Evolutionary conservation across 2,113 vertebrate species (phyloP), one percentile per base, ranked within the genome.

Genomic region (Rhombomys opimus): DNA sequence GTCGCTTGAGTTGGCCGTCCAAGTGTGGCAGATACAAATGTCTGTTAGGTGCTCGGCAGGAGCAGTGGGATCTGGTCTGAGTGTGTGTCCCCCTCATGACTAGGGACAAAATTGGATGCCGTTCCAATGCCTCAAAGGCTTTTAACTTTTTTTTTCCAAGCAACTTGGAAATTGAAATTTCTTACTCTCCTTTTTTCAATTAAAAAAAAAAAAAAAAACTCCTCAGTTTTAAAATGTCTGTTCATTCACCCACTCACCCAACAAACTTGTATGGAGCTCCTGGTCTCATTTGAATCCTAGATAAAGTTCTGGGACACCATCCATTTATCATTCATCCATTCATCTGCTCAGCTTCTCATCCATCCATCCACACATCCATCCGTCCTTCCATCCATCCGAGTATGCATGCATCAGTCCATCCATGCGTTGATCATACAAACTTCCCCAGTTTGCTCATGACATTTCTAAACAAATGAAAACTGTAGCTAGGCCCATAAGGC

Each of bases 341-440:
- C 17, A 3, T 52, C 5, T 32, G 9, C 25, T 18, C 38, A 85
- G 0, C 3, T 23, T 15, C 2, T 25, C 27, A 0, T 63, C 54
- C 70, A 13, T 32, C 27, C 14, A 22, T 25, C 18, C 11, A 52
- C 22, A 41, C 63, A 68, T 23, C 17, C 11, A 13, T 32, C 46
- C 52, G 0, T 72, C 65, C 57, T 27, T 35, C 59, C 23, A 63
- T 30, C 32, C 10, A 50, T 27, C 46, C 80, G 22, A 5, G 10
- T 12, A 7, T 30, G 25, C 27, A 17, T 78, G 10, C 46, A 50
- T 13, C 41, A 25, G 9, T 25, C 46, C 38, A 0, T 86, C 50
- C 63, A 35, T 25, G 4, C 76, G 38, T 23, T 13, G 1, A 59
- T 70, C 59, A 38, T 50, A 14, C 89, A 78, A 6, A 41, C 15